phyloP scores from a whole-genome alignment of 2,888 invertebrate genomes.

The Pomacea canaliculata region DNA sequence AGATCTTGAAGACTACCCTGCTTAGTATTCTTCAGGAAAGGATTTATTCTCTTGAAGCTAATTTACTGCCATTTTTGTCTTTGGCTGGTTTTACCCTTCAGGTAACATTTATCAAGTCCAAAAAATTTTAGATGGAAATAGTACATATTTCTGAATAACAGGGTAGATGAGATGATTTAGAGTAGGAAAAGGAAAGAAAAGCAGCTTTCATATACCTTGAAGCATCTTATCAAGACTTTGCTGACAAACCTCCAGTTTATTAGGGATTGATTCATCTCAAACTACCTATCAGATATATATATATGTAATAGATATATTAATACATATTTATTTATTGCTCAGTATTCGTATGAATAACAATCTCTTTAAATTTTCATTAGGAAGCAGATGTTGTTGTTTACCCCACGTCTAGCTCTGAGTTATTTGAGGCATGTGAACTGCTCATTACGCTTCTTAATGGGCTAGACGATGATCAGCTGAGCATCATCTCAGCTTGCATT shows the following conservation, averaged over 20 bases:
- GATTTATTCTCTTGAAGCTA: conserved; percentile 19
- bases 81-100: conserved; percentile 23
- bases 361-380: background rate
- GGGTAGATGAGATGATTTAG: too few species aligned
- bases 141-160: too few species aligned
- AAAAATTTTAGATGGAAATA: too few species aligned
- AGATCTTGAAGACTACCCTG: conserved; percentile 25
- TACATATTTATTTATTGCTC: too few species aligned
- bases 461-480: conserved; percentile 38
- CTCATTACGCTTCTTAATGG: conserved; percentile 27
- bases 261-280: too few species aligned
- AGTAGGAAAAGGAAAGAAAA: too few species aligned
- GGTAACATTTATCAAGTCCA: background rate
- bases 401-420: conserved; percentile 13
- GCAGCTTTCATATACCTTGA: too few species aligned
- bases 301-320: too few species aligned
- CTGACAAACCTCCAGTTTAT: too few species aligned
- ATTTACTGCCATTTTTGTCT: conserved; percentile 16
- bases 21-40: conserved; percentile 17
- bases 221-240: too few species aligned
- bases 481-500: conserved; percentile 25
- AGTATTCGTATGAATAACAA: background rate
- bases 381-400: conserved; percentile 18
- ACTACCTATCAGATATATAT: too few species aligned
- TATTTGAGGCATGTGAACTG: conserved; percentile 31